These are phyloP conservation scores for Poeciliopsis turrubarensis DNA, from an alignment of 2,113 vertebrate species.

Conservation along the genomic window DNA sequence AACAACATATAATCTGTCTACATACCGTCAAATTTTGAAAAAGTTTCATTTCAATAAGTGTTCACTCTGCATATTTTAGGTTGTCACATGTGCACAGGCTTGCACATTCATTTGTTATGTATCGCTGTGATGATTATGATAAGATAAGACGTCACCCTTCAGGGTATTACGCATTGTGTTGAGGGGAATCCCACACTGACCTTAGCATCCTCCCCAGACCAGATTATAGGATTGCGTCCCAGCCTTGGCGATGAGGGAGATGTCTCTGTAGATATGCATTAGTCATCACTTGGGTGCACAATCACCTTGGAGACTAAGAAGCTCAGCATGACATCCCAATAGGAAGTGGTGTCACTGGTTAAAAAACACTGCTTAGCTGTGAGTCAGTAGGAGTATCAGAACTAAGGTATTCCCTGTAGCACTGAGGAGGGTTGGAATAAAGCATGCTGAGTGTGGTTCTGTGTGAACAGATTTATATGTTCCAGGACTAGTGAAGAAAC, in stretches of 20 bases:
- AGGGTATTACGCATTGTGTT: constrained; percentile 17
- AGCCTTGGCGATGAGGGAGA: constrained; percentile 41
- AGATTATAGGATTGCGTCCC: constrained; percentile 68
- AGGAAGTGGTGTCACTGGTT: constrained; percentile 47
- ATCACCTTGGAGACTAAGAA: constrained; percentile 63
- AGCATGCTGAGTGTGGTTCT: neutral
- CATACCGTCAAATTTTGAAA: neutral
- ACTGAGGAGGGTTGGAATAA: neutral
- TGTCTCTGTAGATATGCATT: constrained; percentile 41
- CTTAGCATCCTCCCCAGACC: constrained; percentile 41
- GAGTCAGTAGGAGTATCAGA: constrained; percentile 33
- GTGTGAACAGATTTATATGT: neutral
- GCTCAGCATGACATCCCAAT: constrained; percentile 41
- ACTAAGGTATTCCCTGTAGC: constrained; percentile 34
- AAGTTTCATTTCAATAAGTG: neutral
- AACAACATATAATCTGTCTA: neutral
- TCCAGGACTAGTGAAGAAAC: neutral
- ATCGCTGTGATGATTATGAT: constrained; percentile 19
- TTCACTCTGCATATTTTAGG: neutral
- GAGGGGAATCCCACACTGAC: constrained; percentile 55
- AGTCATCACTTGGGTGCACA: constrained; percentile 47
- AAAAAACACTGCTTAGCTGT: constrained; percentile 23
- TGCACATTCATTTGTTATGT: neutral
- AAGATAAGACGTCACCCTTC: constrained; percentile 13
- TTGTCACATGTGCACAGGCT: neutral